These are phyloP conservation scores for Papilio gigon DNA, from an alignment of 2,888 invertebrate genomes.

Conservation along the genomic window DNA sequence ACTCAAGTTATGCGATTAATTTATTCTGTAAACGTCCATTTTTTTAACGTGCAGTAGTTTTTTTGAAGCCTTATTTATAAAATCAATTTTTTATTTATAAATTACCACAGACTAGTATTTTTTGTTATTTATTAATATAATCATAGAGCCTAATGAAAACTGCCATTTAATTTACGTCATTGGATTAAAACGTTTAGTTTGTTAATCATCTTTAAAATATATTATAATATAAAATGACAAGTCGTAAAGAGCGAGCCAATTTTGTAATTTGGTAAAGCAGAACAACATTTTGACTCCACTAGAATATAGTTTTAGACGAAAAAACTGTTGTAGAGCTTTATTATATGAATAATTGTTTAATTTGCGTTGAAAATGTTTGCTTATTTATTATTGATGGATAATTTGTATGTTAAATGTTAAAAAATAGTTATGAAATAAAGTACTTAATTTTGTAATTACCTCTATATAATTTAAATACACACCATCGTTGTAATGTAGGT, in stretches of 20 bases:
- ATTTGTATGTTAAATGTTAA: slow-evolving; percentile 9
- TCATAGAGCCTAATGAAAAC: slow-evolving; percentile 2
- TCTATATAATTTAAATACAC: not conserved
- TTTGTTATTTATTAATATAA: not conserved
- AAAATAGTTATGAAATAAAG: slow-evolving; percentile 19
- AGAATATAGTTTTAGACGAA: slow-evolving; percentile 8
- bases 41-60: not conserved
- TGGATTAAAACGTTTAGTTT: not conserved
- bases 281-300: slow-evolving; percentile 7
- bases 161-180: slow-evolving; percentile 14
- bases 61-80: not conserved
- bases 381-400: slow-evolving; percentile 21
- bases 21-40: not conserved
- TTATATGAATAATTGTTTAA: slow-evolving; percentile 10
- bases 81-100: not conserved
- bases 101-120: not conserved
- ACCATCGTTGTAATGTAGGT: not conserved
- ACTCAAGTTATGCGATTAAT: slow-evolving; percentile 1
- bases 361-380: slow-evolving; percentile 6
- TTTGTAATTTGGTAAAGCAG: not conserved
- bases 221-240: not conserved
- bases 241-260: not conserved
- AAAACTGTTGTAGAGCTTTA: slow-evolving; percentile 14
- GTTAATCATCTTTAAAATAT: not conserved
- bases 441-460: slow-evolving; percentile 20